phyloP scores from a whole-genome alignment of 30 jellyfish, hydroid and myxozoan genomes.

The Aurelia coerulea region DNA sequence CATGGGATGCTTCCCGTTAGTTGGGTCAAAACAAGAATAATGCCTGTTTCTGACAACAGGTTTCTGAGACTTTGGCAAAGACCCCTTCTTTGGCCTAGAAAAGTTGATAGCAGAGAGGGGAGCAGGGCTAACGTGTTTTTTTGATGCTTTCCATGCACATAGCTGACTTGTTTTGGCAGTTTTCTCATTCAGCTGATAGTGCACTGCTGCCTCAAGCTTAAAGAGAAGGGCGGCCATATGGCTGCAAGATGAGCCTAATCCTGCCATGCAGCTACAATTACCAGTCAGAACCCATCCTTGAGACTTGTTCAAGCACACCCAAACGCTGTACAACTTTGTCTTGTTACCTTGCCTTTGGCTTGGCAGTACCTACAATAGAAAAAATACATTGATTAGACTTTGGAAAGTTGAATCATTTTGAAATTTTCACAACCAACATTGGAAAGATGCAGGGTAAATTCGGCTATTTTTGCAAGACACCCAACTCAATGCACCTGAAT shows the following conservation, averaged over 20 bases:
- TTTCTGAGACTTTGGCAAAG: slow-evolving; percentile 22
- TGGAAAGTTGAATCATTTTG: too few species aligned
- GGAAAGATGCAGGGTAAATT: too few species aligned
- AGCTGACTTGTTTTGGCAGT: slow-evolving; percentile 37
- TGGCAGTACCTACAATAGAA: too few species aligned
- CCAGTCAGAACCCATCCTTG: slow-evolving; percentile 2
- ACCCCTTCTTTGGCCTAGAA: too few species aligned
- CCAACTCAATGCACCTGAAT: slow-evolving; percentile 17
- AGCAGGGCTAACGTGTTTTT: too few species aligned
- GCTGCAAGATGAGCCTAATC: slow-evolving; percentile 60
- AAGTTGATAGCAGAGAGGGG: too few species aligned
- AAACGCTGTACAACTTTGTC: too few species aligned
- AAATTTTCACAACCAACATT: too few species aligned
- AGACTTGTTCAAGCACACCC: too few species aligned
- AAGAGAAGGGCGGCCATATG: slow-evolving; percentile 41
- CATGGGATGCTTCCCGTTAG: not conserved
- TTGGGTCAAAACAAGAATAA: slow-evolving; percentile 7
- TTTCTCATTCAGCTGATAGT: slow-evolving; percentile 17
- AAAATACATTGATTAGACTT: too few species aligned
- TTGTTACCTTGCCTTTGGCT: too few species aligned
- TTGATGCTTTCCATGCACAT: not conserved
- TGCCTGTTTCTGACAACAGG: slow-evolving; percentile 9
- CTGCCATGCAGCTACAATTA: slow-evolving; percentile 55
- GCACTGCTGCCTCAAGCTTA: slow-evolving; percentile 58
- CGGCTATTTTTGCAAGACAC: too few species aligned